Evolutionary conservation across 2,113 vertebrate genomes (phyloP), one percentile per base, ranked within the genome.

Genomic region (Glaucomys volans): DNA sequence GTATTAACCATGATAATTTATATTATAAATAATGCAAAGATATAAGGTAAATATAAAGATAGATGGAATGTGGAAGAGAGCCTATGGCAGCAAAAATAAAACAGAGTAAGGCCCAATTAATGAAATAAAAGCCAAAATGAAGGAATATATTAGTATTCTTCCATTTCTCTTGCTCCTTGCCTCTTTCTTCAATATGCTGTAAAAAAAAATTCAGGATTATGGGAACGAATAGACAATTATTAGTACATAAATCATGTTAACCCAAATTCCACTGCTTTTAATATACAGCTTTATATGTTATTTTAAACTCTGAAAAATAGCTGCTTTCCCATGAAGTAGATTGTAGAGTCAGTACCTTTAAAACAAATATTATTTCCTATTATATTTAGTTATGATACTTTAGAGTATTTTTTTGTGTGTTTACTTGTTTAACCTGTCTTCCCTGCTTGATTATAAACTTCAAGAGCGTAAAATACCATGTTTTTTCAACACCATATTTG

Each of bases 241-340:
- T 87, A 81, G 30, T 74, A 67, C 17, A 37, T 87, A 90, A 88
- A 47, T 86, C 67, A 32, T 7, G 52, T 77, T 30, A 79, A 59
- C 10, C 13, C 12, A 59, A 28, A 84, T 77, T 87, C 42, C 0
- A 0, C 54, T 80, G 37, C 16, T 90, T 4, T 28, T 79, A 1
- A 16, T 28, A 44, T 82, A 17, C 2, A 26, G 14, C 16, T 87
- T 87, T 57, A 13, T 32, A 5, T 62, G 32, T 87, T 92, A 64
- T 82, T 95, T 84, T 88, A 83, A 91, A 17, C 80, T 92, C 88
- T 66, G 74, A 86, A 96, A 93, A 95, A 81, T 42, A 87, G 22
- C n/a, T 76, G 11, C 30, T 87, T 90, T 69, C 28, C 22, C 50
- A 16, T 4, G 74, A 62, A 28, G 9, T n/a, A 81, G 86, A 50